Evolutionary conservation across 2,888 invertebrate species (phyloP), one percentile per base, ranked within the genome.

Genomic region (Pelosia muscerda): DNA sequence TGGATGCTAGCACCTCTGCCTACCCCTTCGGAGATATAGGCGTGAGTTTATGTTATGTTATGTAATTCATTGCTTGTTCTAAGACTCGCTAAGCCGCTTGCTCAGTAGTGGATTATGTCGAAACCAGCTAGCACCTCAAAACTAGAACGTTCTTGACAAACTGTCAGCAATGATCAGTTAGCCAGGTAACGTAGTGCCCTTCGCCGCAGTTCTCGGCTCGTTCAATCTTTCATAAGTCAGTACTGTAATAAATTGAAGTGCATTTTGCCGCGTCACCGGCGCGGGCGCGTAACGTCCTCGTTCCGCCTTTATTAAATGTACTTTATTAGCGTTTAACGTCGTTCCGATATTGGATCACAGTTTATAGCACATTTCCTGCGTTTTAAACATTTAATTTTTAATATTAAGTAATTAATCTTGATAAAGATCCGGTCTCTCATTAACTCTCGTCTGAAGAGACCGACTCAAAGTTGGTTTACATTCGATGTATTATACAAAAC

Each of bases 241-340:
- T 74, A 78, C 81, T 74, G 81, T 81, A 79, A 83, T 85, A 81
- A 81, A 81, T 76, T 75, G 61, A 73, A 81, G 77, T 75, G 70
- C 72, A 77, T 75, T 77, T 74, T 67, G 73, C 71, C 69, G 73
- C 68, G 66, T 57, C 49, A 60, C 15, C 26, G 31, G 13, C 57
- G 15, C 57, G 57, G 28, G 71, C 28, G n/a, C 66, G 26, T 59
- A 61, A 28, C 66, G 63, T 53, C 49, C 19, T 59, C 65, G 55
- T 68, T 60, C 69, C 56, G 55, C 31, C 69, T 74, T 75, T 81
- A 83, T 83, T 79, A 83, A 79, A 81, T 75, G 76, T 67, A 70
- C 76, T 83, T 83, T 82, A 84, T 81, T 79, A 78, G 72, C 67
- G 77, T 73, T 76, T 77, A 79, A 77, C 72, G 71, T 71, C 67